These are phyloP conservation scores for Thinocorus orbignyianus DNA, from an alignment of 2,113 vertebrate species.

Conservation along the genomic window DNA sequence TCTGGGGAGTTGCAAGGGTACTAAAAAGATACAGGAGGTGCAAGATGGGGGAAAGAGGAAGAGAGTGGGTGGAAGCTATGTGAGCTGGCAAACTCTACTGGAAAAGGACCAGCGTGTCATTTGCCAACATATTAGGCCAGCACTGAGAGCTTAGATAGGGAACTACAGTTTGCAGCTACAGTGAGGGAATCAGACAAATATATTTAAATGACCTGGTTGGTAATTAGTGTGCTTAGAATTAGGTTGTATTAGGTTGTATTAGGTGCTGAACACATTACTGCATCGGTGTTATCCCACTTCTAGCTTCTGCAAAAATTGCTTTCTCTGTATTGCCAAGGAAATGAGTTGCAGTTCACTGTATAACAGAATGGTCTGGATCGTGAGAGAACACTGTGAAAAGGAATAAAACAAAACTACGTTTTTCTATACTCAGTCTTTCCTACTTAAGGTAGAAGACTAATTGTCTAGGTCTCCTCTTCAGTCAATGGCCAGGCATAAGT, in stretches of 20 bases:
- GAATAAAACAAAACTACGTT: background rate
- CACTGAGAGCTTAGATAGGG: background rate
- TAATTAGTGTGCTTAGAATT: background rate
- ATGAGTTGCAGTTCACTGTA: background rate
- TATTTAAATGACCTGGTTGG: background rate
- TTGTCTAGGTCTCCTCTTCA: background rate
- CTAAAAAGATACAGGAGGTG: constrained; percentile 19
- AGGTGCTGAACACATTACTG: background rate
- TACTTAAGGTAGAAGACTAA: background rate
- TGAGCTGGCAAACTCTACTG: constrained; percentile 2
- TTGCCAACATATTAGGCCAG: background rate
- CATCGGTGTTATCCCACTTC: background rate
- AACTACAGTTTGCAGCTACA: background rate
- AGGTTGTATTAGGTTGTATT: background rate
- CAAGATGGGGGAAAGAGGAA: constrained; percentile 19
- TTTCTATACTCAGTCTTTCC: background rate
- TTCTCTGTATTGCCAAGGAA: background rate
- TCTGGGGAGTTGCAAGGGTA: background rate
- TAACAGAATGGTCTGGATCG: background rate
- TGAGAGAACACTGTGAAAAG: background rate
- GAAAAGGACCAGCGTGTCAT: constrained; percentile 3
- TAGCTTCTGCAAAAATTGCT: background rate
- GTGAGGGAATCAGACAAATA: background rate
- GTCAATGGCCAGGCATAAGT: background rate
- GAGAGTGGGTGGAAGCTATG: background rate